Evolutionary conservation across 2,113 vertebrate genomes (phyloP).

Genomic region (Dunckerocampus dactyliophorus): DNA sequence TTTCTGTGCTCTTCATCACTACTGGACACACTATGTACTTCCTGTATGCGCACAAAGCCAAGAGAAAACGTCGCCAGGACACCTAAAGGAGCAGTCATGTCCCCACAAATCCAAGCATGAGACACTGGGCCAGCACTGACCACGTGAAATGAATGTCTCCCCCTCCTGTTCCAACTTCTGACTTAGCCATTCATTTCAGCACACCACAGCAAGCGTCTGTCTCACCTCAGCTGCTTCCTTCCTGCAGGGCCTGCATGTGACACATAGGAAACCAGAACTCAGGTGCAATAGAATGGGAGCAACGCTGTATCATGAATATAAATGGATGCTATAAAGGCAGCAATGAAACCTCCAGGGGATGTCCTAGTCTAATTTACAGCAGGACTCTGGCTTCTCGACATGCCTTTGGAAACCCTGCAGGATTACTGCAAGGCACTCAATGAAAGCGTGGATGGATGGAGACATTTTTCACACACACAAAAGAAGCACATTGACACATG

Average conservation of each 20-base stretch:
- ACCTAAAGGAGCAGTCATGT: constrained; percentile 43
- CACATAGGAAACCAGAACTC: constrained; percentile 49
- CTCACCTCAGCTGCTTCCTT: constrained; percentile 41
- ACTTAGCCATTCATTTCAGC: constrained; percentile 58
- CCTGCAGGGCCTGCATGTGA: constrained; percentile 28
- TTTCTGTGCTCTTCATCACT: constrained; percentile 78
- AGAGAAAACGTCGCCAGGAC: constrained; percentile 61
- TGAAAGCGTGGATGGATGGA: constrained; percentile 39
- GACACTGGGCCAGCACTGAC: constrained; percentile 48
- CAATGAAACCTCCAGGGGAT: constrained; percentile 26
- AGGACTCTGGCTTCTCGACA: constrained; percentile 29
- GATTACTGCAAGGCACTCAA: constrained; percentile 37
- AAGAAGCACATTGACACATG: constrained; percentile 26
- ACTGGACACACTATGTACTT: constrained; percentile 75
- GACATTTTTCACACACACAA: constrained; percentile 38
- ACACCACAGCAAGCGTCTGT: constrained; percentile 51
- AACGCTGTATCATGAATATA: constrained; percentile 43
- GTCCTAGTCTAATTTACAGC: constrained; percentile 20
- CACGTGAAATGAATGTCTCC: constrained; percentile 64
- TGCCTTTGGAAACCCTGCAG: constrained; percentile 26
- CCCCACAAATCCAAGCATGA: constrained; percentile 18
- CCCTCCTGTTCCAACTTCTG: constrained; percentile 37
- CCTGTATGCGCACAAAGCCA: constrained; percentile 71
- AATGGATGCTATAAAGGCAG: constrained; percentile 40
- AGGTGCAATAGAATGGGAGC: constrained; percentile 55